Conservation (phyloP, 2,113 vertebrate species). For the zebrafish (Danio rerio) region GRCz12tu NC_133194.1:49461501-49462000, state of each 20-base stretch:
- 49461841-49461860: constrained; percentile 52
- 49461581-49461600: constrained; percentile 54
- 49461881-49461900: constrained; percentile 12
- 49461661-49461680: constrained; percentile 55
- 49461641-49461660: constrained; percentile 38
- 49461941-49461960: constrained; percentile 53
- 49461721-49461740: constrained; percentile 57
- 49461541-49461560: constrained; percentile 68
- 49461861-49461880: constrained; percentile 35
- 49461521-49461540: constrained; percentile 67
- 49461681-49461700: constrained; percentile 59
- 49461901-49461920: constrained; percentile 42
- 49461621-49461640: neutral
- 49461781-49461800: constrained; percentile 46
- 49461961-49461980: constrained; percentile 53
- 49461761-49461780: constrained; percentile 54
- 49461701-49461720: constrained; percentile 61
- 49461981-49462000: constrained; percentile 55
- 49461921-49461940: constrained; percentile 48
- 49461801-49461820: constrained; percentile 53
- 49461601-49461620: constrained; percentile 51
- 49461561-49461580: constrained; percentile 33
- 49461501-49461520: constrained; percentile 67
- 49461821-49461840: constrained; percentile 55
- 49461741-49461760: constrained; percentile 51